Evolutionary conservation across 2,113 vertebrate species (phyloP).

Genomic region (Alethe castanea): DNA sequence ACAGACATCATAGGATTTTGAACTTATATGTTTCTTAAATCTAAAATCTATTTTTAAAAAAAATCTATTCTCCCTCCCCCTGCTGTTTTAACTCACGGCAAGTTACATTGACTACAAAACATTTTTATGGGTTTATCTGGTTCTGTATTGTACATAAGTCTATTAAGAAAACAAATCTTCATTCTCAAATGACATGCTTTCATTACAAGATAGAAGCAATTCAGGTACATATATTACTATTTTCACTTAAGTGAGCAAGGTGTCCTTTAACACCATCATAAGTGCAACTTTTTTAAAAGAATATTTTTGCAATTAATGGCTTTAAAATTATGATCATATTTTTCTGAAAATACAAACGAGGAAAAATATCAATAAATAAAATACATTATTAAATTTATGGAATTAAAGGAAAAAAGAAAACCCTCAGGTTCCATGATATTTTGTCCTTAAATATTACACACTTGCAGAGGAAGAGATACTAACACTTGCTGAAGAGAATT

Average conservation of each 20-base stretch:
- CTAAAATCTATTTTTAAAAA: not conserved
- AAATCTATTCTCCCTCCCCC: fast-evolving
- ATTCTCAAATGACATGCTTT: not conserved
- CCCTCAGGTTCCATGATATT: not conserved
- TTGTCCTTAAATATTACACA: not conserved
- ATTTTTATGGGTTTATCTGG: not conserved
- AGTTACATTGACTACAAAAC: not conserved
- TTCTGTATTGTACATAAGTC: not conserved
- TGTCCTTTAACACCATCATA: not conserved
- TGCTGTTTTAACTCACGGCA: not conserved
- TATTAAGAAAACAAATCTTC: not conserved
- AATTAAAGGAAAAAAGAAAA: not conserved
- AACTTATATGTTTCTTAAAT: not conserved
- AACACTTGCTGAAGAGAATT: not conserved
- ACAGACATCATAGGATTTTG: not conserved
- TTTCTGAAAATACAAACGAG: not conserved
- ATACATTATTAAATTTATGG: not conserved
- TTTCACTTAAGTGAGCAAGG: not conserved
- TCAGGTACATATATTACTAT: not conserved
- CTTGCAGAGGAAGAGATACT: not conserved
- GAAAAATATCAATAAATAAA: not conserved
- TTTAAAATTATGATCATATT: not conserved
- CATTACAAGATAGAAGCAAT: not conserved
- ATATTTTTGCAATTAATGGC: not conserved
- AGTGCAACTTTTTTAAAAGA: not conserved